Conservation (phyloP, 2,113 vertebrate genomes). For the Mugil cephalus region DNA sequence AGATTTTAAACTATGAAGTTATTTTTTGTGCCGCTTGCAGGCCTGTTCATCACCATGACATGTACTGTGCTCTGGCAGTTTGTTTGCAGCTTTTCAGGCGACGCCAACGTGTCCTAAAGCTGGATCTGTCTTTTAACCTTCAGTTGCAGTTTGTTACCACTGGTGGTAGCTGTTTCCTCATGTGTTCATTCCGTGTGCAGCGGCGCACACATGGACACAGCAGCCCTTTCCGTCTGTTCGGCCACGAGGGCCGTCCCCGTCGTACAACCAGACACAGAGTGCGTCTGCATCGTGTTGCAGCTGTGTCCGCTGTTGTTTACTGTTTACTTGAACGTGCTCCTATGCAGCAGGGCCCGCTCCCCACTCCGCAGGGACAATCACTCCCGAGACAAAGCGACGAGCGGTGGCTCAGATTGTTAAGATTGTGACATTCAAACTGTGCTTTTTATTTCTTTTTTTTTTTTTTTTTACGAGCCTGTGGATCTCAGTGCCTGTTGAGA, state of each 20-base stretch:
- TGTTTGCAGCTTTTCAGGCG: slow-evolving; percentile 23
- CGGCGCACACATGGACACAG: slow-evolving; percentile 18
- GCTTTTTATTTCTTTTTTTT: slow-evolving; percentile 10
- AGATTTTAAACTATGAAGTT: slow-evolving; percentile 24
- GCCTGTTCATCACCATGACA: slow-evolving; percentile 21
- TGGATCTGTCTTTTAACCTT: slow-evolving; percentile 12
- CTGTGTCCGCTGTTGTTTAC: slow-evolving; percentile 55
- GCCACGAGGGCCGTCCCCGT: background rate
- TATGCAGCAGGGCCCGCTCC: slow-evolving; percentile 57
- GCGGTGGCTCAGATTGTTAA: slow-evolving; percentile 26
- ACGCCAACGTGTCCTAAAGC: slow-evolving; percentile 16
- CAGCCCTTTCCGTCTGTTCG: slow-evolving; percentile 35
- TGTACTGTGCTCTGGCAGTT: slow-evolving; percentile 31
- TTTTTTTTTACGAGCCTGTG: slow-evolving; percentile 10
- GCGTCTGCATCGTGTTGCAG: slow-evolving; percentile 52
- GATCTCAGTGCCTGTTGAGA: slow-evolving; percentile 47
- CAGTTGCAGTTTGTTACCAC: slow-evolving; percentile 62
- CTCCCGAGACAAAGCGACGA: slow-evolving; percentile 47
- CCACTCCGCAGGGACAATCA: slow-evolving; percentile 68
- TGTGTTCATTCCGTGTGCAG: slow-evolving; percentile 20
- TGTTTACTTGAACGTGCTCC: slow-evolving; percentile 72
- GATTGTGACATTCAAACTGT: slow-evolving; percentile 41
- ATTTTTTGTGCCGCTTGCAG: slow-evolving; percentile 24
- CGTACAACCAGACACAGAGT: slow-evolving; percentile 29
- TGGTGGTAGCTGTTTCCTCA: slow-evolving; percentile 62